A percentile compares a stretch with the other conserved stretches of the same genome.
phyloP scores from a whole-genome alignment of 1,140 invertebrate genomes.

The Himalopsyche phryganea region DNA sequence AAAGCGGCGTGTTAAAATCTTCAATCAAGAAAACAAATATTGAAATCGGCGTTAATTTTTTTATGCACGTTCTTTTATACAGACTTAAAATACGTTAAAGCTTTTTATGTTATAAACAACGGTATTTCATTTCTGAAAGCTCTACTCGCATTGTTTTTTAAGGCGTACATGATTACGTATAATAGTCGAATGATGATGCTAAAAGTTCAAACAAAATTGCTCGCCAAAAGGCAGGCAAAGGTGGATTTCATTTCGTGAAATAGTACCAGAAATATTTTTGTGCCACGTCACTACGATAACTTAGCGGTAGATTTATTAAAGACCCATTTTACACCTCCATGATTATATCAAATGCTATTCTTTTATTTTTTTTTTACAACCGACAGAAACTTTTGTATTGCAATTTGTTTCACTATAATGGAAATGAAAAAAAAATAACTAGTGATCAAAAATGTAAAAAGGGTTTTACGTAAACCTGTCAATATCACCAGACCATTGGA shows the following conservation, averaged over 20 bases:
- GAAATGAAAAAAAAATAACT: background rate
- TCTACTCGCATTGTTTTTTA: conserved; percentile 8
- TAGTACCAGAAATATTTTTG: conserved; percentile 2
- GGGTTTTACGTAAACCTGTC: too few species aligned
- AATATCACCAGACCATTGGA: too few species aligned
- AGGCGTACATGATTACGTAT: background rate
- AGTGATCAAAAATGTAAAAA: too few species aligned
- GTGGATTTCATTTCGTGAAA: too few species aligned
- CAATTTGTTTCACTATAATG: conserved; percentile 12
- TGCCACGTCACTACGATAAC: conserved; percentile 13
- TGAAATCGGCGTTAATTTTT: conserved; percentile 22
- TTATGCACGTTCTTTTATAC: background rate
- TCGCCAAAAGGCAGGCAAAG: conserved; percentile 1
- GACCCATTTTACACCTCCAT: conserved; percentile 25
- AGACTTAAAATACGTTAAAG: background rate
- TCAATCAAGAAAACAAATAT: conserved; percentile 32
- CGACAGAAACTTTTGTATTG: conserved; percentile 15
- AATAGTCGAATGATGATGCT: conserved; percentile 9
- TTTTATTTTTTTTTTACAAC: conserved; percentile 2
- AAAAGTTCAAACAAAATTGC: background rate
- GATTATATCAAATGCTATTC: conserved; percentile 13
- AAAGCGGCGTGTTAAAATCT: conserved; percentile 26
- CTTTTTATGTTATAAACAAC: conserved; percentile 1
- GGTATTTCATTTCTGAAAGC: background rate
- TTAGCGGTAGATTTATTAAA: conserved; percentile 8